Evolutionary conservation across 2,113 vertebrate genomes (phyloP).

Genomic region (Myodes glareolus): DNA sequence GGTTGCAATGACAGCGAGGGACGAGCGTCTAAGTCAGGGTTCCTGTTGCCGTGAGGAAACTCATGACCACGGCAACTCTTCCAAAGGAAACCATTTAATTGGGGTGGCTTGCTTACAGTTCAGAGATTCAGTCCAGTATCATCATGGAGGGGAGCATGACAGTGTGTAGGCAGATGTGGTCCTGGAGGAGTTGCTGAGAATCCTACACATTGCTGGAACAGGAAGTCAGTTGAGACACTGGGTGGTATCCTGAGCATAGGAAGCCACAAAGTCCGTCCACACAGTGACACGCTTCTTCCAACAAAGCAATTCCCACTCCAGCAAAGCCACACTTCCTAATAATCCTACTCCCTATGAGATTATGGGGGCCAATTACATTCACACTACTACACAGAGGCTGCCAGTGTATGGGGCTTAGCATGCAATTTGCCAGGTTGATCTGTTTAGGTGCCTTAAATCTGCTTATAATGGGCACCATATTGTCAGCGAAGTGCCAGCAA

Average conservation of each 20-base stretch:
- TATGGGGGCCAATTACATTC: too few relatives aligned
- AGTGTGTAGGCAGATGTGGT: neutral
- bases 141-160: neutral
- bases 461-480: neutral
- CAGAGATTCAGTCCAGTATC: neutral
- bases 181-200: neutral
- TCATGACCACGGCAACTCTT: neutral
- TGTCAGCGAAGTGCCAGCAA: neutral
- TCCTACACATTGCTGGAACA: neutral
- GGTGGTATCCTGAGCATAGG: neutral
- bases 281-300: neutral
- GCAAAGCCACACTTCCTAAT: neutral
- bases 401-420: too few relatives aligned
- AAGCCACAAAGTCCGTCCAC: neutral
- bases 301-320: neutral
- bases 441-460: neutral
- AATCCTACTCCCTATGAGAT: too few relatives aligned
- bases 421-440: neutral
- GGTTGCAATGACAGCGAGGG: neutral
- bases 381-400: neutral
- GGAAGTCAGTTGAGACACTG: neutral
- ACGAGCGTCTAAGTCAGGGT: neutral
- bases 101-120: neutral
- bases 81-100: neutral
- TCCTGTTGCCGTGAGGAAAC: neutral